These are phyloP conservation scores for Rhea americana DNA, from an alignment of 2,113 vertebrate genomes.

Conservation along the genomic window DNA sequence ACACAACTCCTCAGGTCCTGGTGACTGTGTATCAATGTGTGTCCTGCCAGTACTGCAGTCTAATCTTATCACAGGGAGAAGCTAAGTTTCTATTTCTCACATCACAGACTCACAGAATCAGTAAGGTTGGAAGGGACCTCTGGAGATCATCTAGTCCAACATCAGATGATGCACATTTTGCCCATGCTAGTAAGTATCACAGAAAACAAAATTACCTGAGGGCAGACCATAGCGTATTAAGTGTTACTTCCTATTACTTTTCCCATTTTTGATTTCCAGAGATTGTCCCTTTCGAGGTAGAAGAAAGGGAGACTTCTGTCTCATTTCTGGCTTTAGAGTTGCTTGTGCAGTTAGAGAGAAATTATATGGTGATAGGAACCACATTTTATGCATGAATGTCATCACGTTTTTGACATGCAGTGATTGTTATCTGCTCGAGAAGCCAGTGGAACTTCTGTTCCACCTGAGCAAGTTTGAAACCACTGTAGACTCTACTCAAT, in stretches of 20 bases:
- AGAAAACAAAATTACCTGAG: neutral
- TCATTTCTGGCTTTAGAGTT: conserved; percentile 10
- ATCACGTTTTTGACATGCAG: neutral
- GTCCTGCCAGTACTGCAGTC: neutral
- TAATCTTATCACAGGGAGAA: neutral
- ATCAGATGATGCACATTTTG: neutral
- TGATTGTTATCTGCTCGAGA: neutral
- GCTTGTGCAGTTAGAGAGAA: neutral
- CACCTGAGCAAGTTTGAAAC: neutral
- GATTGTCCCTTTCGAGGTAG: neutral
- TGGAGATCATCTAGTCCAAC: too few species aligned
- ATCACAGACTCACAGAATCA: too few species aligned
- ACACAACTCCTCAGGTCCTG: neutral
- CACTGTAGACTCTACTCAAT: rapidly evolving
- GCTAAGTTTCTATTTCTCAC: neutral
- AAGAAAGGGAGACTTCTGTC: conserved; percentile 1
- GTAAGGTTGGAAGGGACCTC: too few species aligned
- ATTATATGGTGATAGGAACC: neutral
- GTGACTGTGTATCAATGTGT: neutral
- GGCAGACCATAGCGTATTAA: rapidly evolving
- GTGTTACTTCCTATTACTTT: neutral
- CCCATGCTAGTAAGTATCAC: neutral
- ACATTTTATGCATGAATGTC: neutral
- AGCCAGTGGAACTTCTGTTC: neutral
- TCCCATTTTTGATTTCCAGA: neutral